phyloP scores from a whole-genome alignment of 2,888 invertebrate genomes.

The Stegana nigrithorax region DNA sequence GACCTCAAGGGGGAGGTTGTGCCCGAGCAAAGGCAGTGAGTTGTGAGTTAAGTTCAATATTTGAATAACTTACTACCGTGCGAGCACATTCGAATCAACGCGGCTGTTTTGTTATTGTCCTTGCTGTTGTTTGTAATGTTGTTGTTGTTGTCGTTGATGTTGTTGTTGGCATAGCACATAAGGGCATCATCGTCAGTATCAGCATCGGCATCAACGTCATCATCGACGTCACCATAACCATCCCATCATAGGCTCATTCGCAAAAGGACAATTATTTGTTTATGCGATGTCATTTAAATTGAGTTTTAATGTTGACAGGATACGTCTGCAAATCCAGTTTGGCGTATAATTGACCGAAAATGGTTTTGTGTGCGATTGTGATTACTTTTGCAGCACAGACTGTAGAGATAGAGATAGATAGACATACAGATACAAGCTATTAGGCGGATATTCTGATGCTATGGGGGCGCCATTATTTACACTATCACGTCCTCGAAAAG shows the following conservation, averaged over 20 bases:
- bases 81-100: conserved; percentile 37
- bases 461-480: conserved; percentile 61
- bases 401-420: conserved; percentile 1
- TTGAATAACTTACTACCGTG: conserved; percentile 61
- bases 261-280: conserved; percentile 67
- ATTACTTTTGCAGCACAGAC: conserved; percentile 34
- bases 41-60: conserved; percentile 55
- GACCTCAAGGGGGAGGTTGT: conserved; percentile 28
- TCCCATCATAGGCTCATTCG: conserved; percentile 18
- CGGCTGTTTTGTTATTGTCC: no score
- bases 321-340: conserved; percentile 26
- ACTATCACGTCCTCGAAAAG: conserved; percentile 52
- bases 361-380: conserved; percentile 43
- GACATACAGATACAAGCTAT: conserved; percentile 14
- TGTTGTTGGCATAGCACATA: conserved; percentile 4
- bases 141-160: background rate
- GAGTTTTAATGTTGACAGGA: conserved; percentile 65
- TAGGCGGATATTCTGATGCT: conserved; percentile 19
- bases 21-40: conserved; percentile 13
- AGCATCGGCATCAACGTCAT: background rate
- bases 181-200: conserved; percentile 26
- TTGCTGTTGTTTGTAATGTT: no score
- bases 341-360: conserved; percentile 37
- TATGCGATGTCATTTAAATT: conserved; percentile 67
- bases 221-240: background rate